A percentile compares a stretch with the other conserved stretches of the same genome.
Conservation (phyloP, 2,113 vertebrate genomes). For the Oenanthe melanoleuca region DNA sequence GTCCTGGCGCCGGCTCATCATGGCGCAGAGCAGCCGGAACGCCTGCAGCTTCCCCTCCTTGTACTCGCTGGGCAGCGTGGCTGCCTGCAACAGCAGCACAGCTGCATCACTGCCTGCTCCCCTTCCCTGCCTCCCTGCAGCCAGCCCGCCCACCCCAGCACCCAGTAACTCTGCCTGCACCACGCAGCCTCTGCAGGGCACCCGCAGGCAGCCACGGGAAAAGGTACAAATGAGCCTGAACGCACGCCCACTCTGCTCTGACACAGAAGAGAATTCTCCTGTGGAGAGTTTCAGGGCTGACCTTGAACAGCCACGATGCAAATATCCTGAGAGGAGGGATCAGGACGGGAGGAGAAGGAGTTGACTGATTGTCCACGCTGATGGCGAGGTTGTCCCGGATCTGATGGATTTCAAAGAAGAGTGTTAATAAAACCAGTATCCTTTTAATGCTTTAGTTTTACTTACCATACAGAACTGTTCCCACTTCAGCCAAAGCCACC, state of each 20-base stretch:
- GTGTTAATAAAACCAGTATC: neutral
- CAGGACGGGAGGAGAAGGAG: conserved; percentile 86
- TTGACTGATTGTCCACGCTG: conserved; percentile 92
- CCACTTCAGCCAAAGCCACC: neutral
- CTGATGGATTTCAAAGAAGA: conserved; percentile 67
- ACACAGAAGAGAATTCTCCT: rapidly evolving
- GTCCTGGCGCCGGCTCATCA: conserved; percentile 98
- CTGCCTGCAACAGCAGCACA: conserved; percentile 77
- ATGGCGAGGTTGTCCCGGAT: conserved; percentile 97
- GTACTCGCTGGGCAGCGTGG: conserved; percentile 87
- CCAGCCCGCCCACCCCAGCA: neutral
- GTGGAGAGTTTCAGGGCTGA: neutral
- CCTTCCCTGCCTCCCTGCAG: neutral
- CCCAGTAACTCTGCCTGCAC: rapidly evolving
- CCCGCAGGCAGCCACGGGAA: rapidly evolving
- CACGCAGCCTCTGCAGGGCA: neutral
- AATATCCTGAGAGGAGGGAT: conserved; percentile 97
- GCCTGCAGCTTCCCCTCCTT: conserved; percentile 95
- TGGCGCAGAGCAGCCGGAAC: conserved; percentile 93
- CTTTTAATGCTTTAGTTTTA: neutral
- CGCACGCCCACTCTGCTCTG: neutral
- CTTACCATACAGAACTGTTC: neutral
- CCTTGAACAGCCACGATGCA: conserved; percentile 97
- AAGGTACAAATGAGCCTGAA: neutral
- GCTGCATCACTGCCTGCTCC: neutral